Conservation (phyloP, 2,888 invertebrate genomes). For the Notodonta ziczac region DNA sequence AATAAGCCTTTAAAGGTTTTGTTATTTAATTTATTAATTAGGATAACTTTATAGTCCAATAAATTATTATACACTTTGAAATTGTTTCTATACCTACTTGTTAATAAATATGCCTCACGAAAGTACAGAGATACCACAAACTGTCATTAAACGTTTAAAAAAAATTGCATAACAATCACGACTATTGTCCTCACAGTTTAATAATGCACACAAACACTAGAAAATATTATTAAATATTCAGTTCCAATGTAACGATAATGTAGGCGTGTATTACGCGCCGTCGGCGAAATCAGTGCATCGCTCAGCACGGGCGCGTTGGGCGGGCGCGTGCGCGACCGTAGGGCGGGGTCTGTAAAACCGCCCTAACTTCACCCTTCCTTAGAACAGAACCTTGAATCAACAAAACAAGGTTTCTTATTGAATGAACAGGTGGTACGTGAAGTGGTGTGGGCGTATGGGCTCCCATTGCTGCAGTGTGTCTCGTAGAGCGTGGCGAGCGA, state of each 20-base stretch:
- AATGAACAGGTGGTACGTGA: conserved; percentile 23
- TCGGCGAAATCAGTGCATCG: conserved; percentile 50
- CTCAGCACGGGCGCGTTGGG: conserved; percentile 39
- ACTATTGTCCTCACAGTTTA: conserved; percentile 40
- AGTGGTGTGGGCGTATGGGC: conserved; percentile 64
- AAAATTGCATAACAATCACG: conserved; percentile 26
- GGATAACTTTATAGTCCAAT: conserved; percentile 7
- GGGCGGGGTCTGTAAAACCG: conserved; percentile 69
- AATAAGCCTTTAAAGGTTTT: neutral
- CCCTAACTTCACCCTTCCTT: conserved; percentile 42
- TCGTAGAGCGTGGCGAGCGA: conserved; percentile 69
- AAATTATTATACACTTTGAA: conserved; percentile 5
- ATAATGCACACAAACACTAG: conserved; percentile 55
- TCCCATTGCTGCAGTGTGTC: conserved; percentile 65
- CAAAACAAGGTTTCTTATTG: conserved; percentile 26
- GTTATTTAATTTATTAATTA: conserved; percentile 8
- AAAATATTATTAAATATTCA: conserved; percentile 76
- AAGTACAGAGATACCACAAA: neutral
- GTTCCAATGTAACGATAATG: conserved; percentile 79
- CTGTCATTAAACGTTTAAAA: neutral
- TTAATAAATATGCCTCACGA: neutral
- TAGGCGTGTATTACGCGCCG: conserved; percentile 77
- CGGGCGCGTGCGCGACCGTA: conserved; percentile 72
- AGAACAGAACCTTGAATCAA: conserved; percentile 36
- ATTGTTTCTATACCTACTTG: neutral